Evolutionary conservation across 2,797 vertebrate species (phyloP).

Genomic region (Sebastes matsubarae): DNA sequence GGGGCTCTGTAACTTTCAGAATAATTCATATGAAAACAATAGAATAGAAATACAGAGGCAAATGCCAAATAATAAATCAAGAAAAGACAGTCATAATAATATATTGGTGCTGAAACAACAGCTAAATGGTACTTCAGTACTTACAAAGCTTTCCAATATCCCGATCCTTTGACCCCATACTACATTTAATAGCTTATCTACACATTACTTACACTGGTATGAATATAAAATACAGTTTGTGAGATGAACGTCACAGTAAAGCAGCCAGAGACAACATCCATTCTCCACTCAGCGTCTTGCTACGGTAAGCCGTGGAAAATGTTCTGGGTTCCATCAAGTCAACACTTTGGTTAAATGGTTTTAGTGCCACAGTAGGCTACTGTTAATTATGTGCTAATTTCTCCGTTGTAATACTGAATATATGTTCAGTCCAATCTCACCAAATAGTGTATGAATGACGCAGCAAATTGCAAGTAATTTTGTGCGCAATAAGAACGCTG

Average conservation of each 20-base stretch:
- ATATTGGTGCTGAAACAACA: neutral
- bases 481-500: neutral
- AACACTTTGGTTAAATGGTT: constrained; percentile 7
- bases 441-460: neutral
- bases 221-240: neutral
- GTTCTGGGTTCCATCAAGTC: constrained; percentile 30
- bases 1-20: neutral
- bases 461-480: neutral
- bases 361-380: neutral
- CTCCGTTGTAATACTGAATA: neutral
- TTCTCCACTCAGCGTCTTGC: neutral
- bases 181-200: neutral
- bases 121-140: neutral
- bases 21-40: neutral
- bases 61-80: neutral
- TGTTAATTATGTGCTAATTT: neutral
- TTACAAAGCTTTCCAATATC: neutral
- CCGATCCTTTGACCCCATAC: neutral
- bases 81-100: neutral
- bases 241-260: neutral
- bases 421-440: neutral
- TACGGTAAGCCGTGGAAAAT: neutral
- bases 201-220: neutral
- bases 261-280: neutral
- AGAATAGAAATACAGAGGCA: neutral